A percentile compares a stretch with the other conserved stretches of the same genome.
phyloP scores from a whole-genome alignment of 2,797 vertebrate genomes.

The Phoxinus dragarum region DNA sequence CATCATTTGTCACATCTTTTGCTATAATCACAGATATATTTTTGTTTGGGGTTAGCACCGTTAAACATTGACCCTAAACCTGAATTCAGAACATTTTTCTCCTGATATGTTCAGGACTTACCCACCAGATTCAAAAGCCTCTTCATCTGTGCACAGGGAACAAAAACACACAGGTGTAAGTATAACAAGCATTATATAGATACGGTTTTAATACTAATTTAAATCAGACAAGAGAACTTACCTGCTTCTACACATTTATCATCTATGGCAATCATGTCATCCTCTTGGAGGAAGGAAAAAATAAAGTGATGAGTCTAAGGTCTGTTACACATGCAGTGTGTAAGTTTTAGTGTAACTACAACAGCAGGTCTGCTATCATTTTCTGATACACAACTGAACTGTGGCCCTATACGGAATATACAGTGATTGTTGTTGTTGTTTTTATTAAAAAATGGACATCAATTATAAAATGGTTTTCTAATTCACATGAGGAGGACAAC shows the following conservation, averaged over 20 bases:
- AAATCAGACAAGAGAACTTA: slow-evolving; percentile 64
- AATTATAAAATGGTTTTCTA: neutral
- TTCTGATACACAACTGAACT: too few species aligned
- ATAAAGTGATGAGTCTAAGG: neutral
- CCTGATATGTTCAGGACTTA: slow-evolving; percentile 72
- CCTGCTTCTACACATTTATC: slow-evolving; percentile 95
- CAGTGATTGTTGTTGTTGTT: too few species aligned
- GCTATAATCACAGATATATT: neutral
- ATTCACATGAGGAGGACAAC: neutral
- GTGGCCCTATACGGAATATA: too few species aligned
- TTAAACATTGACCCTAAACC: neutral
- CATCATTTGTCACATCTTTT: neutral
- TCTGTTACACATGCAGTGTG: neutral
- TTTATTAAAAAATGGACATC: neutral
- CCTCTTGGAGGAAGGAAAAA: slow-evolving; percentile 75
- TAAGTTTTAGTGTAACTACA: neutral
- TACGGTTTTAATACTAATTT: neutral
- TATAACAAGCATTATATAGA: neutral
- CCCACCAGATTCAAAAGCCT: slow-evolving; percentile 98
- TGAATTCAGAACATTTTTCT: neutral
- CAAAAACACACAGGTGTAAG: slow-evolving; percentile 12
- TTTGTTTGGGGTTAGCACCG: too few species aligned
- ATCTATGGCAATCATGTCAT: slow-evolving; percentile 90
- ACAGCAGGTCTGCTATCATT: too few species aligned
- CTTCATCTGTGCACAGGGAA: slow-evolving; percentile 85